Conservation (phyloP, 2,797 vertebrate genomes). For the Cheirogaleus major region DNA sequence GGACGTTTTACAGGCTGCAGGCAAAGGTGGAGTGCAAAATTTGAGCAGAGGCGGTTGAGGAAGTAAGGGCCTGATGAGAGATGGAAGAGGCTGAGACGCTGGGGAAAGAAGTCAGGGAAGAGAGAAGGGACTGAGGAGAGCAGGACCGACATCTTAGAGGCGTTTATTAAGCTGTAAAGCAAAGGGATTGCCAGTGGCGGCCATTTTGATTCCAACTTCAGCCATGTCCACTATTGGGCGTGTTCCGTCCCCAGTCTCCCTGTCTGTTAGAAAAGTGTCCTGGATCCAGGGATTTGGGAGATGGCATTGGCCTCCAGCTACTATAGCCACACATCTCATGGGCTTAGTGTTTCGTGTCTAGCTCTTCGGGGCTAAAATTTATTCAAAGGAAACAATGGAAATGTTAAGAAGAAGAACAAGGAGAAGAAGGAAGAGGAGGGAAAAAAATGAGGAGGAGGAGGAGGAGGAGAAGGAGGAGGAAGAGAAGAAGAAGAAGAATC, state of each 20-base stretch:
- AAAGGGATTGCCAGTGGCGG: background rate
- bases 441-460: background rate
- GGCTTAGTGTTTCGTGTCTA: background rate
- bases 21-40: conserved; percentile 35
- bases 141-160: background rate
- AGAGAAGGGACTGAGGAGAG: background rate
- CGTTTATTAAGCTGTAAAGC: background rate
- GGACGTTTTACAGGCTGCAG: conserved; percentile 71
- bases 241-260: background rate
- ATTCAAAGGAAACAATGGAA: background rate
- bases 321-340: background rate
- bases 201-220: background rate
- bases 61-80: background rate
- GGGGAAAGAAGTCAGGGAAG: background rate
- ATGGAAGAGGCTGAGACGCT: fast-evolving
- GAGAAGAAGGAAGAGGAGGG: background rate
- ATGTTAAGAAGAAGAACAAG: background rate
- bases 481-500: background rate
- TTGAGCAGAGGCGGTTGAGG: background rate
- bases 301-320: background rate
- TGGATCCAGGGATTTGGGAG: background rate
- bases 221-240: fast-evolving
- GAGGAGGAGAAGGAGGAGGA: background rate
- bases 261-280: background rate
- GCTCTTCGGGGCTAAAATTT: background rate